Conservation (phyloP, 64 coral and sea anemone species). For the Cladopsammia gracilis region DNA sequence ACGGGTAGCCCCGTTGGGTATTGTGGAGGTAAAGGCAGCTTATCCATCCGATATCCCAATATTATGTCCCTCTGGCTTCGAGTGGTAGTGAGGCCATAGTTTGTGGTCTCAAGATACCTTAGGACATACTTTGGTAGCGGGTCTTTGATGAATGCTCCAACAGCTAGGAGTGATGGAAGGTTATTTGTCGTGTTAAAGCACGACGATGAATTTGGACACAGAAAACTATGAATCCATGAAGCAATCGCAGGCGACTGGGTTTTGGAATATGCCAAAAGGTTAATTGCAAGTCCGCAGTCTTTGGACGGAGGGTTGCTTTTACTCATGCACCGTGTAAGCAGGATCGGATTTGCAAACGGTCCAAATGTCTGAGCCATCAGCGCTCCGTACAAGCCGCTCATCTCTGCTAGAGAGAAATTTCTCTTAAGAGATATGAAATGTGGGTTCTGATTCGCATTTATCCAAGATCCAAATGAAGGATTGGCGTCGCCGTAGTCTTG, state of each 20-base stretch:
- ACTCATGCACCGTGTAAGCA: not conserved
- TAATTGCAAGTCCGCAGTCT: conserved; percentile 37
- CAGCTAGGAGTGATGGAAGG: not conserved
- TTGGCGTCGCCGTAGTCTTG: not conserved
- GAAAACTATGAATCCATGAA: not conserved
- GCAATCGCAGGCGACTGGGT: no score
- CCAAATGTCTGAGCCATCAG: conserved; percentile 4
- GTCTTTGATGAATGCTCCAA: not conserved
- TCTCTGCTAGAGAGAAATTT: conserved; percentile 23
- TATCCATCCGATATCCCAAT: conserved; percentile 48
- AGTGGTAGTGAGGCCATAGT: conserved; percentile 39
- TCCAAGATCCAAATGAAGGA: conserved; percentile 38
- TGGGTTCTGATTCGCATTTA: not conserved
- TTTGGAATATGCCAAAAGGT: no score
- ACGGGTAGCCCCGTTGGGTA: conserved; percentile 13
- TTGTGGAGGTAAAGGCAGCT: conserved; percentile 20
- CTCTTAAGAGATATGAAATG: not conserved
- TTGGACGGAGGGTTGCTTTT: not conserved
- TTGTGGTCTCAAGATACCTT: conserved; percentile 18
- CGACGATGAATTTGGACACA: not conserved
- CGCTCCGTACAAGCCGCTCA: conserved; percentile 51
- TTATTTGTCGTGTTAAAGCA: conserved; percentile 13
- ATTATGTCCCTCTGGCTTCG: conserved; percentile 21
- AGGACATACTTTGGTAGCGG: conserved; percentile 7
- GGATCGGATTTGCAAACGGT: conserved; percentile 4